Percentiles rank a stretch among this genome's conserved stretches.
Evolutionary conservation across 2,113 vertebrate species (phyloP).

Genomic region (cat (Felis catus)): F.catus_Fca126_mat1.0 CM031412.1:72203001-72203500

Average conservation of each 20-base stretch:
- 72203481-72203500: not conserved
- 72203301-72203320: not conserved
- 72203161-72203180: not conserved
- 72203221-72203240: not conserved
- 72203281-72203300: not conserved
- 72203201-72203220: not conserved
- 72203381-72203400: not conserved
- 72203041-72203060: not conserved
- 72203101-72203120: not conserved
- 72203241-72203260: not conserved
- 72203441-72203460: not conserved
- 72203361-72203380: constrained; percentile 54
- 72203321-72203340: not conserved
- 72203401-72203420: not conserved
- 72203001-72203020: not conserved
- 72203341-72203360: constrained; percentile 45
- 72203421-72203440: not conserved
- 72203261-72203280: not conserved
- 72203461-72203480: not conserved
- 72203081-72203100: not conserved
- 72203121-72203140: not conserved
- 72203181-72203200: not conserved
- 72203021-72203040: not conserved
- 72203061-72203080: not conserved
- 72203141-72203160: not conserved